Evolutionary conservation across 1,140 invertebrate species (phyloP), one percentile per base, ranked within the genome.

Genomic region (Penaeus japonicus): DNA sequence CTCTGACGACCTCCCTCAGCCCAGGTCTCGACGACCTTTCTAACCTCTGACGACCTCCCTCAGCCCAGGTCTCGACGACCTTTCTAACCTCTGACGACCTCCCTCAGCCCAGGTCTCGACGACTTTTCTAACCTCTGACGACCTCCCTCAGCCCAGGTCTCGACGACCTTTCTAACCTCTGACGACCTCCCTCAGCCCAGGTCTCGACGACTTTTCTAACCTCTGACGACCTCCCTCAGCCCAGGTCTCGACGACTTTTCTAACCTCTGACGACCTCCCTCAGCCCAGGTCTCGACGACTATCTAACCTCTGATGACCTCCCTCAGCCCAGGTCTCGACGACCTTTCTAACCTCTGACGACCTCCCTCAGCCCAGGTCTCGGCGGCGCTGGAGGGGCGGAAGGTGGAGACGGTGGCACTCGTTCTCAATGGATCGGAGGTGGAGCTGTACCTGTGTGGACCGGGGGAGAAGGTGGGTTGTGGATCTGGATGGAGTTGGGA

Each of bases 341-440:
- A 90, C 84, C n/a, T n/a, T n/a, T n/a, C n/a, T n/a, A 35, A n/a
- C 30, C 77, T 35, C 35, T 2, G n/a, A 2, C 10, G 53, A 22
- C 20, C 59, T 18, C n/a, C 39, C 57, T 7, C 78, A 90, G 91
- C 89, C 91, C 87, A 91, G 30, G 91, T 93, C 10, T 77, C 85
- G 10, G 89, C 92, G 55, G 90, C 84, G 65, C 83, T 93, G 30
- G 91, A 91, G 24, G 90, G 90, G 17, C 91, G 90, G 27, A 92
- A 92, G 86, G 92, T 93, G 32, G 91, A 92, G 18, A 93, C 92
- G 89, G 90, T 93, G 77, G 93, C 92, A 15, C 90, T 94, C 55
- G 90, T 94, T 1, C 90, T 94, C 54, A 92, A 93, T 89, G 92
- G 92, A 84, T 91, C 92, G 80, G 92, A 92, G 79, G 89, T 91